Percentiles rank a stretch among this genome's conserved stretches.
phyloP scores from a whole-genome alignment of 2,797 vertebrate species.

The Mionectes olivaceus region DNA sequence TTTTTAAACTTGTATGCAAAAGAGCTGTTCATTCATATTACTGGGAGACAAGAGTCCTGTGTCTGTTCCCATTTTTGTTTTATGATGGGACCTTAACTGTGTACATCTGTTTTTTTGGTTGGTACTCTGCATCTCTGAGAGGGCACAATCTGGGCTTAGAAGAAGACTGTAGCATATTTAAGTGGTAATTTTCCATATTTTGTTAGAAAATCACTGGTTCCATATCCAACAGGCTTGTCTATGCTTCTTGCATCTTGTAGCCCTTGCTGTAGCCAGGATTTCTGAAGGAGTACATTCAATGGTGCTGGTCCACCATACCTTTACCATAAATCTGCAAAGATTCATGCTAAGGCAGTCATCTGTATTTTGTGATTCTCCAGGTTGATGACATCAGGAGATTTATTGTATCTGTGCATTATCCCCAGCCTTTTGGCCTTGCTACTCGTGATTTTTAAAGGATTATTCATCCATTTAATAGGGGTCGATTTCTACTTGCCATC shows the following conservation, averaged over 20 bases:
- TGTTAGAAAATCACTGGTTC: neutral
- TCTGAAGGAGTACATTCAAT: neutral
- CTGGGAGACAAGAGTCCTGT: neutral
- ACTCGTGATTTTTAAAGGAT: neutral
- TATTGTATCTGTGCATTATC: neutral
- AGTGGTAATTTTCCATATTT: neutral
- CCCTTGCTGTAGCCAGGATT: neutral
- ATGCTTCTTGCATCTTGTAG: neutral
- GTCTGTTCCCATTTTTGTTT: neutral
- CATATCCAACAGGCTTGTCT: neutral
- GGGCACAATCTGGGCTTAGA: neutral
- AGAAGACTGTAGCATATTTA: neutral
- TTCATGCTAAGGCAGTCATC: neutral
- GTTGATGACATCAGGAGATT: neutral
- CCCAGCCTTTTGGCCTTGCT: neutral
- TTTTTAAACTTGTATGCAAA: neutral
- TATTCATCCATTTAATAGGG: neutral
- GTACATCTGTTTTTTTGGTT: neutral
- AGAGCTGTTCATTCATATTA: neutral
- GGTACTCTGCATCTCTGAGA: neutral
- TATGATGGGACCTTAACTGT: neutral
- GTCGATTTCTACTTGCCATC: neutral
- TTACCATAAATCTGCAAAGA: neutral
- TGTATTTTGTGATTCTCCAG: neutral
- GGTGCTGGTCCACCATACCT: neutral